Conservation (phyloP, 53 echinoderm and acorn worm species). For the Crossaster papposus region DNA sequence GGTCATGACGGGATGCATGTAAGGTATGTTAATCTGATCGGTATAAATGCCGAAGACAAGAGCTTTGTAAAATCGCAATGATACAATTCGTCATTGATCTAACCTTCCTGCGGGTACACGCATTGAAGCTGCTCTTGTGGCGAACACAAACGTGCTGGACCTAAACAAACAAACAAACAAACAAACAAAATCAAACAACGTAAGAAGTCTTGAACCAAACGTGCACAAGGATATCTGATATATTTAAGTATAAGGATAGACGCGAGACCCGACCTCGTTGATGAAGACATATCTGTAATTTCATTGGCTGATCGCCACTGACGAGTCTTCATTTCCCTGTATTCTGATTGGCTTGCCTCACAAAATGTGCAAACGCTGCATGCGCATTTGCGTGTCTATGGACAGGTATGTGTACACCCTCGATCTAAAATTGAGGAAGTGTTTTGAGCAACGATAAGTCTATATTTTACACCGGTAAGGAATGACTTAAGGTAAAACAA, state of each 20-base stretch:
- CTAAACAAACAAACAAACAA: not conserved
- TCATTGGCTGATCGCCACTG: not conserved
- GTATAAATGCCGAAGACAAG: not conserved
- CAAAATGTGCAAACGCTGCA: too few species aligned
- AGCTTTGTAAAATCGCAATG: not conserved
- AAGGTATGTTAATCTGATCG: not conserved
- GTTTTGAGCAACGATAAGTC: too few species aligned
- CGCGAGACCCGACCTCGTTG: not conserved
- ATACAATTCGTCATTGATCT: not conserved
- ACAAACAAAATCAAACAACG: not conserved
- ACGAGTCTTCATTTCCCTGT: not conserved
- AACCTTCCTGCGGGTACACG: constrained; percentile 44
- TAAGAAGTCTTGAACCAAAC: too few species aligned
- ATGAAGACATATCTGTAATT: not conserved
- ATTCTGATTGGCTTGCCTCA: too few species aligned
- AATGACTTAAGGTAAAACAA: not conserved
- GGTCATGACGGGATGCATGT: too few species aligned
- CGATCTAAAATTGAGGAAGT: too few species aligned
- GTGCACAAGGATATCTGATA: too few species aligned
- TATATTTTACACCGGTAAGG: not conserved
- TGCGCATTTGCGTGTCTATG: too few species aligned
- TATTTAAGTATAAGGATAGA: too few species aligned
- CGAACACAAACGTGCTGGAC: not conserved
- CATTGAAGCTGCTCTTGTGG: constrained; percentile 24
- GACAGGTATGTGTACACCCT: too few species aligned